Percentiles rank a stretch among this genome's conserved stretches.
Evolutionary conservation across 2,888 invertebrate species (phyloP).

Genomic region (Aquatica leii): DNA sequence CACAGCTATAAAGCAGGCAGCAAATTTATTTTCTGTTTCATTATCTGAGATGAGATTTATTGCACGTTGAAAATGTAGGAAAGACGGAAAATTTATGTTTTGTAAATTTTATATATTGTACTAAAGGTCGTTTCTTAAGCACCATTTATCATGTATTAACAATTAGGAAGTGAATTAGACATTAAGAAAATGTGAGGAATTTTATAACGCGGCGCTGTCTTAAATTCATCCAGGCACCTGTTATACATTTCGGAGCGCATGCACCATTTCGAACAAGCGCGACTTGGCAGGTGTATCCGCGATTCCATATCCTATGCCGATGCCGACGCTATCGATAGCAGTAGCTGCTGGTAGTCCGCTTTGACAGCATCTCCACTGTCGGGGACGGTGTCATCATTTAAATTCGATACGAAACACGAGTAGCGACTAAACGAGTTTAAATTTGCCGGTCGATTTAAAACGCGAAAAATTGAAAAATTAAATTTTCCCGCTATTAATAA

Average conservation of each 20-base stretch:
- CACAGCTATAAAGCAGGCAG: conserved; percentile 10
- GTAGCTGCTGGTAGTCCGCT: conserved; percentile 32
- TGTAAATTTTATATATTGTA: conserved; percentile 8
- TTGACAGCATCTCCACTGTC: conserved; percentile 16
- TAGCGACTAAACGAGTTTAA: background rate
- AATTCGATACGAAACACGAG: conserved; percentile 20
- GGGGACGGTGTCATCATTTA: background rate
- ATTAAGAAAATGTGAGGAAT: background rate
- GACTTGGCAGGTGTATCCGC: conserved; percentile 31
- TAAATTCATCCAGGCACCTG: conserved; percentile 32
- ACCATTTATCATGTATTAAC: background rate
- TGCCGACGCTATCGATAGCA: conserved; percentile 34
- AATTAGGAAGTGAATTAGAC: conserved; percentile 1
- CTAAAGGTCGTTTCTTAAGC: background rate
- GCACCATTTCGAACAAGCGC: conserved; percentile 28
- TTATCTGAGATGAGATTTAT: conserved; percentile 13
- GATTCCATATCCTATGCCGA: conserved; percentile 24
- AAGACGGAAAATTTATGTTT: conserved; percentile 3
- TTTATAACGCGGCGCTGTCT: background rate
- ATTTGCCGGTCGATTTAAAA: background rate
- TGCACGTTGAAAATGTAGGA: conserved; percentile 12
- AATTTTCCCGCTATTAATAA: background rate
- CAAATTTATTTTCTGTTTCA: conserved; percentile 12
- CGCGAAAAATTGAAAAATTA: background rate
- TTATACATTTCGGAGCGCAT: conserved; percentile 32